These are phyloP conservation scores for Drosophila biarmipes DNA, from an alignment of 1,140 invertebrate species.

Conservation along the genomic window DNA sequence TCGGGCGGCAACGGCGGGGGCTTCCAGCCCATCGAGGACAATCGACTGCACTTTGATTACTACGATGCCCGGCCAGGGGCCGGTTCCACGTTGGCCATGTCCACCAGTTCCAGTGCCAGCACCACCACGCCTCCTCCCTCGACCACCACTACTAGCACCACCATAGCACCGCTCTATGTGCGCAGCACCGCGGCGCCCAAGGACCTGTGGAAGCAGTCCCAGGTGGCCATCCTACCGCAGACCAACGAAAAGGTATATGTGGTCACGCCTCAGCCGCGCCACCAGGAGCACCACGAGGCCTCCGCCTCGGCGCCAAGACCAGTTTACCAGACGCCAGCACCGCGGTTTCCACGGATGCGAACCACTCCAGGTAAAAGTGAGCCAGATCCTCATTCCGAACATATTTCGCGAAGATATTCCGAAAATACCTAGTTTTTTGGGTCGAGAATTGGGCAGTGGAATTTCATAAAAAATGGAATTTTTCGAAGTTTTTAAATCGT, in stretches of 20 bases:
- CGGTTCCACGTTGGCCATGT: slow-evolving; percentile 12
- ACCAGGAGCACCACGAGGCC: slow-evolving; percentile 18
- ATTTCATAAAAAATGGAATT: too few species aligned
- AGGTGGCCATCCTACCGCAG: slow-evolving; percentile 89
- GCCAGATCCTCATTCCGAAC: not conserved
- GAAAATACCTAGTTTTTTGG: too few species aligned
- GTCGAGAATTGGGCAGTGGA: too few species aligned
- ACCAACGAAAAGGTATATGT: slow-evolving; percentile 92
- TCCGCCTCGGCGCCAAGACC: slow-evolving; percentile 44
- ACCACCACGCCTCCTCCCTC: slow-evolving; percentile 18
- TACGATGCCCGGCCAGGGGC: slow-evolving; percentile 35
- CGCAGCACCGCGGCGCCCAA: slow-evolving; percentile 55
- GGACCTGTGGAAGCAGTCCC: slow-evolving; percentile 87
- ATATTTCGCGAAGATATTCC: too few species aligned
- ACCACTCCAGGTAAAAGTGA: slow-evolving; percentile 85
- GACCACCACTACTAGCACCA: slow-evolving; percentile 13
- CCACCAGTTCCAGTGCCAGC: slow-evolving; percentile 1
- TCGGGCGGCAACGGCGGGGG: slow-evolving; percentile 18
- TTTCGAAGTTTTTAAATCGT: too few species aligned
- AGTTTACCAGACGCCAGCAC: slow-evolving; percentile 86
- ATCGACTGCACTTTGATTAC: slow-evolving; percentile 60
- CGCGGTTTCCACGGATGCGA: slow-evolving; percentile 86
- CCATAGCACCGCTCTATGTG: slow-evolving; percentile 60
- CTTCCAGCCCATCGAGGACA: slow-evolving; percentile 70
- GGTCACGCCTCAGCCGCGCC: slow-evolving; percentile 87